Evolutionary conservation across 2,113 vertebrate genomes (phyloP), one percentile per base, ranked within the genome.

Genomic region (Aplodontia rufa): DNA sequence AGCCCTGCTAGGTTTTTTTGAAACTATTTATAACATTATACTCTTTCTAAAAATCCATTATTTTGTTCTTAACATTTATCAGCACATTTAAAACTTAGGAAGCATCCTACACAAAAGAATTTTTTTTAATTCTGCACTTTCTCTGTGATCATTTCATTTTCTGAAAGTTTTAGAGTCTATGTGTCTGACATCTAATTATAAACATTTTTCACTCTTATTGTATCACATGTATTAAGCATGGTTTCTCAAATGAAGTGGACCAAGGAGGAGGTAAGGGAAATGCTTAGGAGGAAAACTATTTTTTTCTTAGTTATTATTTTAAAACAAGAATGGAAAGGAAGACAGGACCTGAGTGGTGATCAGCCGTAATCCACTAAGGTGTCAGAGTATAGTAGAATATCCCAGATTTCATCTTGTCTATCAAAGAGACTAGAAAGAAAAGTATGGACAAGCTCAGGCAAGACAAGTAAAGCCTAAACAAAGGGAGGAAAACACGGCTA

Each of bases 41-140:
- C 51, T 96, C 47, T 96, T 97, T 94, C 94, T 94, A 95, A 96
- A 90, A 97, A 95, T 93, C 93, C 62, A 90, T 74, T 94, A 69
- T 79, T 91, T 94, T 90, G 82, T 28, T 86, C 55, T 82, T 69
- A 69, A 90, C 3, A 60, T 40, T n/a, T 55, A 71, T 24, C 12
- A 87, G 9, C 5, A 87, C 47, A 8, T 37, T 86, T 84, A 62
- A 83, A 96, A 87, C 3, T 64, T 94, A 32, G n/a, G 49, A 91
- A 37, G 7, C 5, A 58, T 68, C 16, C 37, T 86, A 71, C 4
- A 76, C 11, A 78, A 86, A 93, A n/a, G n/a, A n/a, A n/a, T 32
- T 14, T 71, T 91, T 83, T 47, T n/a, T 78, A 79, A 83, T 82
- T 75, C 32, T 75, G 16, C 5, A 11, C 35, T 91, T 45, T 72